phyloP scores from a whole-genome alignment of 2,888 invertebrate species.

The Cistogaster globosa region DNA sequence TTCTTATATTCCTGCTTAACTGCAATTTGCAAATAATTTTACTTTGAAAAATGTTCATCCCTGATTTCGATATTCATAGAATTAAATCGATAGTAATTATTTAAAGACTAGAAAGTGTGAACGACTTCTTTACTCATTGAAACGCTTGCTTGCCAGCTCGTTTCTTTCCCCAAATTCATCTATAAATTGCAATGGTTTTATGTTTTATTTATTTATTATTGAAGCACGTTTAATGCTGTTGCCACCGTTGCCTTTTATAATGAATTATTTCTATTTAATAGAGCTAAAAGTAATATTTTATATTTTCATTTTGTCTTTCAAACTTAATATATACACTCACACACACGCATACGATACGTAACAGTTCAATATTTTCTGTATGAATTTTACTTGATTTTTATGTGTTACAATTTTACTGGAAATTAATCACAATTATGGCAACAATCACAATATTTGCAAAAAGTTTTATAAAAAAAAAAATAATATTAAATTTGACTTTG shows the following conservation, averaged over 20 bases:
- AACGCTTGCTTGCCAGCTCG: background rate
- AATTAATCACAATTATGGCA: conserved; percentile 70
- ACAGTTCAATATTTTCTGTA: conserved; percentile 24
- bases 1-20: no score
- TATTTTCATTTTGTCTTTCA: conserved; percentile 34
- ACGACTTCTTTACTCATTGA: conserved; percentile 35
- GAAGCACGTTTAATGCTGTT: conserved; percentile 19
- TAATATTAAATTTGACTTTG: conserved; percentile 32
- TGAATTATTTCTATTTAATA: conserved; percentile 81
- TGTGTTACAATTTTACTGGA: conserved; percentile 60
- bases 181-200: conserved; percentile 33
- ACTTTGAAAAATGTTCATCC: conserved; percentile 25
- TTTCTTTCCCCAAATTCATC: conserved; percentile 17
- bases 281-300: conserved; percentile 72
- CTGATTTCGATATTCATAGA: conserved; percentile 54
- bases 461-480: conserved; percentile 9
- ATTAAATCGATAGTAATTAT: conserved; percentile 17
- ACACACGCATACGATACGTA: conserved; percentile 42
- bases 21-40: conserved; percentile 6
- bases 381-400: conserved; percentile 41
- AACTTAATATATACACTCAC: conserved; percentile 15
- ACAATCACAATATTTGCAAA: conserved; percentile 64
- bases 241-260: conserved; percentile 68
- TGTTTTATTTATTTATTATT: conserved; percentile 50
- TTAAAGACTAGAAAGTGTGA: conserved; percentile 35